A percentile compares a stretch with the other conserved stretches of the same genome.
Conservation (phyloP, 2,113 vertebrate species). For the Emydura subglobosa region DNA sequence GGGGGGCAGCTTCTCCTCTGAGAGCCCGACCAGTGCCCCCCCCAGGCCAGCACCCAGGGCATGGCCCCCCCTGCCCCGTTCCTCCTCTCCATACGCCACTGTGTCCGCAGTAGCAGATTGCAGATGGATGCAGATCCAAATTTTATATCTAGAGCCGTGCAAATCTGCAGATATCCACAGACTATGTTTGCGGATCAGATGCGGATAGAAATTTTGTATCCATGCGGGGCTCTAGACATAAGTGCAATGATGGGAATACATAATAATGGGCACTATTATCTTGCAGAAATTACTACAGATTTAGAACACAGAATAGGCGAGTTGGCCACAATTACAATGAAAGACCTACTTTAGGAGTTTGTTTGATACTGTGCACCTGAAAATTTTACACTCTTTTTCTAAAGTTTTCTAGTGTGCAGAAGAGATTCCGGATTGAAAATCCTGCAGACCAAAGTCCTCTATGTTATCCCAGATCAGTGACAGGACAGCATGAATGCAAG, state of each 20-base stretch:
- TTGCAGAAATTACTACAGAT: neutral
- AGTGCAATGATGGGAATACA: neutral
- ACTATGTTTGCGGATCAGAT: too few species aligned
- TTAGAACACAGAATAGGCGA: neutral
- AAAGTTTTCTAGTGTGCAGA: neutral
- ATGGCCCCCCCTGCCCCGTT: too few species aligned
- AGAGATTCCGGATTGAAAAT: neutral
- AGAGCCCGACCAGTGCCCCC: too few species aligned
- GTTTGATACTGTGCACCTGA: neutral
- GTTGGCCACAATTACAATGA: neutral
- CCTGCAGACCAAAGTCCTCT: neutral
- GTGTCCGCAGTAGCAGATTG: too few species aligned
- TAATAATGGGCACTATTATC: neutral
- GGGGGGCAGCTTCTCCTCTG: too few species aligned
- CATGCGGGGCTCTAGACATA: neutral
- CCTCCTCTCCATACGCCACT: too few species aligned
- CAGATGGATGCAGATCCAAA: too few species aligned
- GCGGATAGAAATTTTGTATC: too few species aligned
- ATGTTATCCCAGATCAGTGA: neutral
- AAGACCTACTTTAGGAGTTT: neutral
- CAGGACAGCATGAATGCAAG: neutral
- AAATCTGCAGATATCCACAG: too few species aligned
- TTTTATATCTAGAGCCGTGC: too few species aligned
- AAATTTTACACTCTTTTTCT: neutral
- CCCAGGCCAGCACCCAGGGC: too few species aligned